Conservation (phyloP, 2,888 invertebrate genomes). For the Polymixis flavicincta region DNA sequence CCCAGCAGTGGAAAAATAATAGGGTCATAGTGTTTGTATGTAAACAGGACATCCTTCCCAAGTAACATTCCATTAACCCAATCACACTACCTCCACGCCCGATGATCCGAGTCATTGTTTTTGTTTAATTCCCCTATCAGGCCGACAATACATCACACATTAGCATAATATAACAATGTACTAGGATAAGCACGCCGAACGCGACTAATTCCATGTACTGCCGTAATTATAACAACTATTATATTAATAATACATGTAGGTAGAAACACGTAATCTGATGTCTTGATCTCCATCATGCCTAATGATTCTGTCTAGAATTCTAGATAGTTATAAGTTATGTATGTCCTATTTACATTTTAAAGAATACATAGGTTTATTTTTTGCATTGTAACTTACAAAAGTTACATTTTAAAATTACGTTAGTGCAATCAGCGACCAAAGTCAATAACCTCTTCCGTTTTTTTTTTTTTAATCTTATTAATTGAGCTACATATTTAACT, state of each 20-base stretch:
- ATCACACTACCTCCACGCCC: not conserved
- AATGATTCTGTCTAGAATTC: not conserved
- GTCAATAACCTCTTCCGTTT: not conserved
- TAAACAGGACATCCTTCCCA: not conserved
- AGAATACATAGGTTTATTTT: no score
- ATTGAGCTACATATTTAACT: not conserved
- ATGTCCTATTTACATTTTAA: not conserved
- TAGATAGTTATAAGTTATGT: not conserved
- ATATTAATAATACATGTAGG: not conserved
- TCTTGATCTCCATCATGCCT: not conserved
- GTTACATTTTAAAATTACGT: not conserved
- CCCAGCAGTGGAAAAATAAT: no score
- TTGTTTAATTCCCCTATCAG: slow-evolving; percentile 49
- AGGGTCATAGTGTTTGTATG: no score
- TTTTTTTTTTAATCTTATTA: no score
- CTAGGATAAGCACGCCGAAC: slow-evolving; percentile 31
- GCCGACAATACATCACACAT: slow-evolving; percentile 43
- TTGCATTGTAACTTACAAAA: no score
- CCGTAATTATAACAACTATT: slow-evolving; percentile 43
- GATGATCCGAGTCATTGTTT: slow-evolving; percentile 25
- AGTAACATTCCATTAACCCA: not conserved
- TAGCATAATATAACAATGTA: slow-evolving; percentile 53
- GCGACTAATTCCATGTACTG: slow-evolving; percentile 49
- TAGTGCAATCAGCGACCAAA: not conserved
- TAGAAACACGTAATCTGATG: slow-evolving; percentile 12